Base-by-base conservation (phyloP, 2,113 vertebrate genomes). In the Oreochromis niloticus region DNA sequence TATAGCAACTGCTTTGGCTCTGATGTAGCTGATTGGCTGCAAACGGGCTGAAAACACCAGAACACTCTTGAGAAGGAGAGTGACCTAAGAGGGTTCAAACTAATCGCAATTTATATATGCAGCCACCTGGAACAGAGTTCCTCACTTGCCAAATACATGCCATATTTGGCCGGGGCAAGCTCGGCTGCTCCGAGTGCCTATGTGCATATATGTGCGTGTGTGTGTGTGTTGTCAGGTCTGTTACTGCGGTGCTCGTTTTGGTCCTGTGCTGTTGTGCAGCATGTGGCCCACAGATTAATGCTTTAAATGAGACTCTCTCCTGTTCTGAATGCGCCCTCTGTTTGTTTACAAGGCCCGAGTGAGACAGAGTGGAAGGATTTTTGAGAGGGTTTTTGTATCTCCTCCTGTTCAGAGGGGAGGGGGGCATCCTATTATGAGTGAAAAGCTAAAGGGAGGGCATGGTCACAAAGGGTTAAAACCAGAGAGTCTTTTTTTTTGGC, bases 391-490 rank as follows among this genome's bases (percentile, higher is more conserved):
- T 91, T 96, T 93, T 94, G 92, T 91, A 89, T 95, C 92, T 93
- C 92, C 90, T 93, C 92, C 90, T 83, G 91, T 91, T 93, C 86
- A 55, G 89, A 84, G 89, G 91, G 93, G 90, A 83, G 83, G 93
- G 89, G 84, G 83, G 48, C 85, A 89, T 94, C 92, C 93, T 83
- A 93, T 95, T 94, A 94, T 95, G 88, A 86, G 59, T 85, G 90
- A 91, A 83, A 89, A 88, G 90, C 93, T 88, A 46, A 52, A 86
- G 85, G 91, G 89, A 95, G 89, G 85, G 84, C 73, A 71, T 68
- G 89, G 89, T 88, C 91, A 94, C 94, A 94, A 95, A 94, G 95
- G 95, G 96, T 97, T 96, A 95, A 95, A 97, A 96, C 92, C 95
- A 89, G 91, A 93, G 90, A 91, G 88, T 91, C 56, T 87, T 94